These are phyloP conservation scores for Phymanthus crucifer DNA, from an alignment of 92 coral and sea anemone species.

Conservation along the genomic window DNA sequence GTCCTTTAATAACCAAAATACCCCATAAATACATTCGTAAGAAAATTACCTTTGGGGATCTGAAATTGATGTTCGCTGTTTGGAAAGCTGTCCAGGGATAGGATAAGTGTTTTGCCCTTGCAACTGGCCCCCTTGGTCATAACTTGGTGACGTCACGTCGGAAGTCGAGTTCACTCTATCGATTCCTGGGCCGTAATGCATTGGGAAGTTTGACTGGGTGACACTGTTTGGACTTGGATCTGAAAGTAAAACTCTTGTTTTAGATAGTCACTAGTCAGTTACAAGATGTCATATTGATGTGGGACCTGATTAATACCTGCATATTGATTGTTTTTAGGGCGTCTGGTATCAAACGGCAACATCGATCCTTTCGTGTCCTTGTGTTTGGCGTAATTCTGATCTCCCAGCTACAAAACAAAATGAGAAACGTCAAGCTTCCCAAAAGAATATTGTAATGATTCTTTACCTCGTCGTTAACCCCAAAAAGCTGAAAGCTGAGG, in stretches of 20 bases:
- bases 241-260: constrained; percentile 11
- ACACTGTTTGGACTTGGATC: constrained; percentile 55
- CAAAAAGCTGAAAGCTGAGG: too few species aligned
- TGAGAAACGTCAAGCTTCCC: not conserved
- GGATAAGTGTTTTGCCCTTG: constrained; percentile 43
- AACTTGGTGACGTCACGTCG: constrained; percentile 57
- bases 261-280: not conserved
- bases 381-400: constrained; percentile 32
- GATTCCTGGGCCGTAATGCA: constrained; percentile 55
- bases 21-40: not conserved
- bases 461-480: too few species aligned
- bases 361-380: constrained; percentile 32
- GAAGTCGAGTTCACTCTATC: constrained; percentile 74
- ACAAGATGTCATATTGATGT: not conserved
- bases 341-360: constrained; percentile 32
- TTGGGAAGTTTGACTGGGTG: constrained; percentile 59
- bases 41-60: constrained; percentile 35
- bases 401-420: constrained; percentile 9
- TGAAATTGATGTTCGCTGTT: constrained; percentile 10
- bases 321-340: constrained; percentile 19
- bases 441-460: too few species aligned
- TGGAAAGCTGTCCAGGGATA: constrained; percentile 40
- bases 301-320: constrained; percentile 12
- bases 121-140: constrained; percentile 50
- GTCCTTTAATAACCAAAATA: too few species aligned